Evolutionary conservation across 2,888 invertebrate genomes (phyloP).

Genomic region (Eristalis pertinax): DNA sequence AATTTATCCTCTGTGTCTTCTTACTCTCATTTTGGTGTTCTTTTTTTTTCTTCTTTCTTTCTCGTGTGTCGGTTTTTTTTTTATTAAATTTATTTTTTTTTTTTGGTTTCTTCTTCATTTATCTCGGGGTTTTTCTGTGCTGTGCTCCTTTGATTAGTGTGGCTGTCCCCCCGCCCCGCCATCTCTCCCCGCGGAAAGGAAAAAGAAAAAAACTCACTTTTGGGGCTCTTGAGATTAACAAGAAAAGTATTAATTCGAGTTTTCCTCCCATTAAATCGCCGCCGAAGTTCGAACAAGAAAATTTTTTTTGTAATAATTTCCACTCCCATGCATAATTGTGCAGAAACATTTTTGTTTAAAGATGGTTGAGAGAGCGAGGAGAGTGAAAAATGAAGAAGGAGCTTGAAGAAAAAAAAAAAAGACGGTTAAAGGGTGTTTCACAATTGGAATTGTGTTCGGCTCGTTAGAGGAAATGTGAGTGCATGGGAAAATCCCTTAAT

Average conservation of each 20-base stretch:
- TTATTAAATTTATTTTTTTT: no score
- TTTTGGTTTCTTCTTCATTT: slow-evolving; percentile 20
- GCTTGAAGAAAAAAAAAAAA: slow-evolving; percentile 28
- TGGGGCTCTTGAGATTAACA: slow-evolving; percentile 32
- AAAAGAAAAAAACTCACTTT: slow-evolving; percentile 5
- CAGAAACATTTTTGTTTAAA: slow-evolving; percentile 9
- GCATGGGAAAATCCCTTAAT: slow-evolving; percentile 66
- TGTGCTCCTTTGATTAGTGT: slow-evolving; percentile 9
- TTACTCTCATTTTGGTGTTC: slow-evolving; percentile 4
- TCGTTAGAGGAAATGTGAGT: slow-evolving; percentile 57
- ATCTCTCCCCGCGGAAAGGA: background rate
- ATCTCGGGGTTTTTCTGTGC: slow-evolving; percentile 12
- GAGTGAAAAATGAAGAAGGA: background rate
- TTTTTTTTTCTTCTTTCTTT: background rate
- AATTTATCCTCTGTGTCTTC: slow-evolving; percentile 14
- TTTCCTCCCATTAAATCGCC: background rate
- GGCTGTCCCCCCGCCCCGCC: background rate
- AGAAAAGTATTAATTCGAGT: slow-evolving; percentile 1
- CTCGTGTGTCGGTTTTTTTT: background rate
- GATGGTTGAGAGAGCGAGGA: background rate
- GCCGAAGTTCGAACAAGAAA: background rate
- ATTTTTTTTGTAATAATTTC: background rate
- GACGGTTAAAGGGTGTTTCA: slow-evolving; percentile 70
- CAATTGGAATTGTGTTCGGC: slow-evolving; percentile 63
- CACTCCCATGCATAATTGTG: slow-evolving; percentile 25